Base-by-base conservation (phyloP, 2,888 invertebrate genomes). In the Camptogramma bilineatum region DNA sequence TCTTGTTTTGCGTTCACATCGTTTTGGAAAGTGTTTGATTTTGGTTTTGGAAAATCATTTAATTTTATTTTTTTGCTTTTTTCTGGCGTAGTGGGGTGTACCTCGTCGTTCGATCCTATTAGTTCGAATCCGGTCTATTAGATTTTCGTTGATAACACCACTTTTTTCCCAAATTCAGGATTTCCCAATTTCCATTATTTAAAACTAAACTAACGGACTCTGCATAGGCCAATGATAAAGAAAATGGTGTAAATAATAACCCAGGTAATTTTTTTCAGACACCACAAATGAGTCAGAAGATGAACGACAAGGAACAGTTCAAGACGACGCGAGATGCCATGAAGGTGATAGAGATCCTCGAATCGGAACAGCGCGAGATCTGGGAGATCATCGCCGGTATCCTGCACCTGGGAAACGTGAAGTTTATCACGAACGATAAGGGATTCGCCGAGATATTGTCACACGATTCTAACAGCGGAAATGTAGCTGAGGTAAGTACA, bases 381-480 rank as follows among this genome's bases (percentile, higher is more conserved):
- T 96, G 97, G 78, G 94, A 95, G 53, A 97, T 98, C 69, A 94
- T 98, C n/a, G 97, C 97, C 7, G 96, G 96, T 64, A 95, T 98
- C 46, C 88, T 98, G 62, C 98, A 98, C 79, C 93, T 98, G 72
- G 98, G 98, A 10, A 98, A 98, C 80, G 94, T 97, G n/a, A 95
- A 95, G 66, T 98, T 97, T 84, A 94, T 94, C 13, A 95, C 95
- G 75, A 91, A 89, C 69, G 95, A 95, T 17, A 96, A 96, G 62
- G 96, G 96, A 19, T 88, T 93, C 67, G 96, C 97, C 0, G 94
- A 95, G 75, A 95, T 98, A 24, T 85, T 95, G 13, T 94, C 95
- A 70, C 94, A 95, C 8, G 96, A 96, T 55, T 81, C 84, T 0
- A 88, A 86, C 69, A 86, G 83, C 39, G 82, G 94, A 42, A 94